phyloP scores from a whole-genome alignment of 2,797 vertebrate species.

The Sebastes glaucus region DNA sequence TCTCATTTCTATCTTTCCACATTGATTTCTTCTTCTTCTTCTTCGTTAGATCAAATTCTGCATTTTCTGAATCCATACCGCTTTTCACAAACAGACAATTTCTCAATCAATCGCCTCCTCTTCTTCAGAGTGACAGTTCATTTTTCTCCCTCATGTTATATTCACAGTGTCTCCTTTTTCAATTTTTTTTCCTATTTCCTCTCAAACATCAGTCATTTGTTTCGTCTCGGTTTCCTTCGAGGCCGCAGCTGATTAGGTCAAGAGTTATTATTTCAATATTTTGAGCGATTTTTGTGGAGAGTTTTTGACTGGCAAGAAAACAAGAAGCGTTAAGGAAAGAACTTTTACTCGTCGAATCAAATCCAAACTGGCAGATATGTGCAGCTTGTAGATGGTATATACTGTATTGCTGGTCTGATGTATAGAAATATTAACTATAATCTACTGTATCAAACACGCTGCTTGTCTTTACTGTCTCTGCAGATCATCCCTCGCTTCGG shows the following conservation, averaged over 20 bases:
- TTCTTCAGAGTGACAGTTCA: not conserved
- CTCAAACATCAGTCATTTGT: conserved; percentile 17
- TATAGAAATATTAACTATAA: not conserved
- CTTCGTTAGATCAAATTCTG: not conserved
- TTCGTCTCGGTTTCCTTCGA: conserved; percentile 21
- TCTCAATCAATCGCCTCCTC: not conserved
- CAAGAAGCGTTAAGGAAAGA: not conserved
- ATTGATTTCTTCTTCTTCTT: not conserved
- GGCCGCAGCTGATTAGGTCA: conserved; percentile 12
- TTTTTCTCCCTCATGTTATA: not conserved
- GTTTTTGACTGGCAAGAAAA: not conserved
- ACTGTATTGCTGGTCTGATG: too few relatives aligned
- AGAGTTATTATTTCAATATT: not conserved
- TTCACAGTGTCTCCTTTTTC: conserved; percentile 1
- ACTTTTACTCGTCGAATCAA: too few relatives aligned
- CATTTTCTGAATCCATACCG: not conserved
- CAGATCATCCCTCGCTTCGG: conserved; percentile 92
- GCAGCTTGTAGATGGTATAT: not conserved
- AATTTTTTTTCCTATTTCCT: conserved; percentile 35
- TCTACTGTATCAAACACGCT: too few relatives aligned
- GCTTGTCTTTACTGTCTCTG: not conserved
- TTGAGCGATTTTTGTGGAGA: too few relatives aligned
- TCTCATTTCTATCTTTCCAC: not conserved
- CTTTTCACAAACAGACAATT: not conserved
- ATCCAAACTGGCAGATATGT: too few relatives aligned